phyloP scores from a whole-genome alignment of 1,140 invertebrate species.

The Cheumatopsyche charites region DNA sequence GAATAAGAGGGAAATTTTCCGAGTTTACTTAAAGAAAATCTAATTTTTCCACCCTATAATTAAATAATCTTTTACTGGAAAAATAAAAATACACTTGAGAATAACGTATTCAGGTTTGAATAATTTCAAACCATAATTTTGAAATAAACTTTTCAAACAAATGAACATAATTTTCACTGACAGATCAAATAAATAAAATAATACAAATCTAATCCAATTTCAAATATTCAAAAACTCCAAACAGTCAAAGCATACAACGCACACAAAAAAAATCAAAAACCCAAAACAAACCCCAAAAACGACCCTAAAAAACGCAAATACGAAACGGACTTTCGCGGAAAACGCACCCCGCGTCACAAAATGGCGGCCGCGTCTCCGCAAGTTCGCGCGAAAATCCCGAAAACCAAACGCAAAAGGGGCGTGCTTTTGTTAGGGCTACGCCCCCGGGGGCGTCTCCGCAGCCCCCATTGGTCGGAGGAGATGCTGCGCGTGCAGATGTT shows the following conservation, averaged over 20 bases:
- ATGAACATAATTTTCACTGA: neutral
- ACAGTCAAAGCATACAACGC: too few species aligned
- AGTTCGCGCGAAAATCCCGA: neutral
- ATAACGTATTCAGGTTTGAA: too few species aligned
- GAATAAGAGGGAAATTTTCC: too few species aligned
- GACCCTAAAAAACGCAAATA: neutral
- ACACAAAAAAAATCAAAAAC: too few species aligned
- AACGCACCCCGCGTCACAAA: neutral
- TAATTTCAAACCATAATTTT: too few species aligned
- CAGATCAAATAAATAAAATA: neutral
- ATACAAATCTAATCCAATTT: too few species aligned
- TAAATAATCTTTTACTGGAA: too few species aligned
- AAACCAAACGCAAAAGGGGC: neutral
- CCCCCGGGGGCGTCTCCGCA: neutral
- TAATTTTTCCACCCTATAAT: too few species aligned
- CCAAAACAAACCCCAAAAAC: too few species aligned
- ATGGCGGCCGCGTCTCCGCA: neutral
- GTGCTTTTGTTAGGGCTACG: constrained; percentile 3
- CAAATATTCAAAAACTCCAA: too few species aligned
- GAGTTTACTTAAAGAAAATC: too few species aligned
- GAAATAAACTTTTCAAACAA: neutral
- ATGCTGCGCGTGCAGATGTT: constrained; percentile 10
- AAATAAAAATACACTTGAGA: too few species aligned
- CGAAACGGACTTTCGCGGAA: neutral
- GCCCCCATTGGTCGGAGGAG: constrained; percentile 13